phyloP scores from a whole-genome alignment of 2,888 invertebrate species.

The Mactromeris polynyma region DNA sequence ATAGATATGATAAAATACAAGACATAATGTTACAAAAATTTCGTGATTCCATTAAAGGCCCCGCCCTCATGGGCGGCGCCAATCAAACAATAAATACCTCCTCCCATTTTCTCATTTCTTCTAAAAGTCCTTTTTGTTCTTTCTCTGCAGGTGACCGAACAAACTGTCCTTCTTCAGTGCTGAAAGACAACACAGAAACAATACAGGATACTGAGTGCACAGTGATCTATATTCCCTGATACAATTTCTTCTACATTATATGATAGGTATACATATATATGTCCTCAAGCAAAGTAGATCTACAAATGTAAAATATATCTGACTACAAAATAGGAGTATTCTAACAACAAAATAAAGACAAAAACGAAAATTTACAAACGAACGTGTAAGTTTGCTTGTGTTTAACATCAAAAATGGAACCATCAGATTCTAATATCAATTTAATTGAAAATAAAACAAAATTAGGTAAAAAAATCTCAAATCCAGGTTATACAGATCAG shows the following conservation, averaged over 20 bases:
- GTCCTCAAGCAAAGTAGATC: background rate
- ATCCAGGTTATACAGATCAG: background rate
- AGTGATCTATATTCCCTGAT: background rate
- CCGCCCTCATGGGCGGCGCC: too few relatives aligned
- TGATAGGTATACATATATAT: background rate
- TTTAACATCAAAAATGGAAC: background rate
- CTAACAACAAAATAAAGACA: background rate
- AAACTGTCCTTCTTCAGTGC: slow-evolving; percentile 83
- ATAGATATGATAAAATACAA: too few relatives aligned
- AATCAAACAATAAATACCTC: slow-evolving; percentile 70
- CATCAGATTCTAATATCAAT: background rate
- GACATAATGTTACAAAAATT: too few relatives aligned
- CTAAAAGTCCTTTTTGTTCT: slow-evolving; percentile 72
- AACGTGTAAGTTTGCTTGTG: background rate
- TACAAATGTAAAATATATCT: background rate
- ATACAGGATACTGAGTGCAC: too few relatives aligned
- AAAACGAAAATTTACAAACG: background rate
- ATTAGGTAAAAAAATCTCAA: background rate
- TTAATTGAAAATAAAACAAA: background rate
- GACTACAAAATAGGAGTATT: background rate
- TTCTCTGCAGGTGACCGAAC: slow-evolving; percentile 77
- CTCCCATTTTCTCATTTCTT: slow-evolving; percentile 81
- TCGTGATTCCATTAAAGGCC: too few relatives aligned
- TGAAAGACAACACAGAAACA: slow-evolving; percentile 67
- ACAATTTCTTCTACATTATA: background rate